A percentile compares a stretch with the other conserved stretches of the same genome.
Evolutionary conservation across 2,888 invertebrate species (phyloP).

Genomic region (Mythimna albipuncta): DNA sequence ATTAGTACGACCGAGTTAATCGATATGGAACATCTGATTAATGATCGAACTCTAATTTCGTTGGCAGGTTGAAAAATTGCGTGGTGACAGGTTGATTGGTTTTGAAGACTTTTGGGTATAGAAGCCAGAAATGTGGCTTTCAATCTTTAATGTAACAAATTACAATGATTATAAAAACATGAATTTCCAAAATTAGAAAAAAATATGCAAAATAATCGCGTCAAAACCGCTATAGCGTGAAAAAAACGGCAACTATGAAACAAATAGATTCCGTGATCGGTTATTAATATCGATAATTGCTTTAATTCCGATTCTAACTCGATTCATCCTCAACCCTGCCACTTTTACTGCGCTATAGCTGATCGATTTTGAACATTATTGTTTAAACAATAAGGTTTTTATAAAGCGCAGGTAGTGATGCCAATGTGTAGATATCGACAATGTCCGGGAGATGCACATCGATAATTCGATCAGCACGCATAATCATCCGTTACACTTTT

Average conservation of each 20-base stretch:
- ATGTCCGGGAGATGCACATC: slow-evolving; percentile 85
- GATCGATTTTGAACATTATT: slow-evolving; percentile 62
- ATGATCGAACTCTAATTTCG: slow-evolving; percentile 31
- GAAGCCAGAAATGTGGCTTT: too few species aligned
- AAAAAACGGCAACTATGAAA: slow-evolving; percentile 35
- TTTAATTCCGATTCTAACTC: slow-evolving; percentile 77
- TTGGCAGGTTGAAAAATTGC: slow-evolving; percentile 21
- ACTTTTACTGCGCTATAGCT: slow-evolving; percentile 24
- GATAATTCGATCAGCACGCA: slow-evolving; percentile 85
- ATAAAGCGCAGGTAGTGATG: slow-evolving; percentile 14
- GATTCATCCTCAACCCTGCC: slow-evolving; percentile 71
- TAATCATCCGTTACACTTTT: slow-evolving; percentile 71
- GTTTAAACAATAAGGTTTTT: slow-evolving; percentile 31
- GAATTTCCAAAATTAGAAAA: not conserved
- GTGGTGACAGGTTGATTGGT: slow-evolving; percentile 10
- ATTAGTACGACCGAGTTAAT: slow-evolving; percentile 51
- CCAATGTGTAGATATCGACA: slow-evolving; percentile 68
- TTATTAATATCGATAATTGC: slow-evolving; percentile 75
- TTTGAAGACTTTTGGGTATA: slow-evolving; percentile 17
- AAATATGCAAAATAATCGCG: not conserved
- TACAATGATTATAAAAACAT: too few species aligned
- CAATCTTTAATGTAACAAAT: too few species aligned
- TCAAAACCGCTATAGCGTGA: slow-evolving; percentile 16
- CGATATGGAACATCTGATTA: slow-evolving; percentile 48
- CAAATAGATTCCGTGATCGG: slow-evolving; percentile 55